Evolutionary conservation across 2,888 invertebrate genomes (phyloP).

Genomic region (Pharmacophagus antenor): DNA sequence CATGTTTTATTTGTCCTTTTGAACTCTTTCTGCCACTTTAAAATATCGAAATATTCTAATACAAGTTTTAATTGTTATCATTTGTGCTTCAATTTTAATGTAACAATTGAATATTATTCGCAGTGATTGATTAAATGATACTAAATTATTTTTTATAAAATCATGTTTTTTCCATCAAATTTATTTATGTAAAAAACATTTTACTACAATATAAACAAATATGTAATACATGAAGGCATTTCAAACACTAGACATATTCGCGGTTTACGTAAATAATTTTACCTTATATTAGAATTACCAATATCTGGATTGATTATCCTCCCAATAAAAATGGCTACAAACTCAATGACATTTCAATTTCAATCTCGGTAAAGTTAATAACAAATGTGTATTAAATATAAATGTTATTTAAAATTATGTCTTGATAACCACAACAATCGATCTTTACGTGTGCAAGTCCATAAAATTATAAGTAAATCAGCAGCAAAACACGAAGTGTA

Average conservation of each 20-base stretch:
- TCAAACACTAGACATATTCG: too few relatives aligned
- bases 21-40: conserved; percentile 23
- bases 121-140: too few relatives aligned
- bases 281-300: too few relatives aligned
- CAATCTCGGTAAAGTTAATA: not conserved
- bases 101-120: not conserved
- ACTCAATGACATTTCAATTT: not conserved
- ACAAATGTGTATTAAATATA: conserved; percentile 15
- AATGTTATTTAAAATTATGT: conserved; percentile 21
- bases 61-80: not conserved
- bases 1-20: conserved; percentile 48
- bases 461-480: conserved; percentile 3
- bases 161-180: too few relatives aligned
- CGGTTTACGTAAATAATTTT: too few relatives aligned
- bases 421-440: conserved; percentile 30
- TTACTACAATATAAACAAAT: too few relatives aligned
- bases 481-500: not conserved
- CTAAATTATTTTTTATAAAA: too few relatives aligned
- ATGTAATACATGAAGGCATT: too few relatives aligned
- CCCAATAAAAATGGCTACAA: not conserved
- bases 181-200: too few relatives aligned
- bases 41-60: conserved; percentile 1
- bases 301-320: too few relatives aligned
- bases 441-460: conserved; percentile 22
- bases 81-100: not conserved